Conservation (phyloP, 2,888 invertebrate genomes). For the Margaritifera margaritifera region DNA sequence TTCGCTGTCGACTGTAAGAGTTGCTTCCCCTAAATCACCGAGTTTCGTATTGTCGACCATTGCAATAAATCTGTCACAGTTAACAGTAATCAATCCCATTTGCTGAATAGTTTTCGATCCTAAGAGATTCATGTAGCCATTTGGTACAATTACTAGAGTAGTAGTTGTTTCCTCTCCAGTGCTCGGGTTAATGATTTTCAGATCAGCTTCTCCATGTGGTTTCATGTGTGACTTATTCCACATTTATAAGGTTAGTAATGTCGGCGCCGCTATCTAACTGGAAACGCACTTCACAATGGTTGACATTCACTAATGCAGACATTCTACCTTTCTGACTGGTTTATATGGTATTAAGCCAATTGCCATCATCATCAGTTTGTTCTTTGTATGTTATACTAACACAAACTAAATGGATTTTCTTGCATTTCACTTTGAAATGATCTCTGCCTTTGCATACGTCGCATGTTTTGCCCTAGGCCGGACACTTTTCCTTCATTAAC, state of each 20-base stretch:
- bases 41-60: neutral
- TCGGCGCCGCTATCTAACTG: too few relatives aligned
- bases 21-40: slow-evolving; percentile 16
- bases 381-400: too few relatives aligned
- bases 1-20: neutral
- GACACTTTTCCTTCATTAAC: slow-evolving; percentile 6
- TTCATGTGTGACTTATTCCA: slow-evolving; percentile 22
- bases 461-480: too few relatives aligned
- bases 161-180: slow-evolving; percentile 6
- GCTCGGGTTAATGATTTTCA: slow-evolving; percentile 24
- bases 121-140: slow-evolving; percentile 9
- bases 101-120: too few relatives aligned
- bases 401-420: too few relatives aligned
- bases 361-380: too few relatives aligned
- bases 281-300: too few relatives aligned
- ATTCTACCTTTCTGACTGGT: too few relatives aligned
- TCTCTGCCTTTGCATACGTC: too few relatives aligned
- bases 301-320: slow-evolving; percentile 3
- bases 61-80: neutral
- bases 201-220: slow-evolving; percentile 21
- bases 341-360: too few relatives aligned
- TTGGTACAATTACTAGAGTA: slow-evolving; percentile 15
- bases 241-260: slow-evolving; percentile 22
- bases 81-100: neutral
- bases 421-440: too few relatives aligned